These are phyloP conservation scores for Diadophis punctatus DNA, from an alignment of 2,113 vertebrate species.

Conservation along the genomic window DNA sequence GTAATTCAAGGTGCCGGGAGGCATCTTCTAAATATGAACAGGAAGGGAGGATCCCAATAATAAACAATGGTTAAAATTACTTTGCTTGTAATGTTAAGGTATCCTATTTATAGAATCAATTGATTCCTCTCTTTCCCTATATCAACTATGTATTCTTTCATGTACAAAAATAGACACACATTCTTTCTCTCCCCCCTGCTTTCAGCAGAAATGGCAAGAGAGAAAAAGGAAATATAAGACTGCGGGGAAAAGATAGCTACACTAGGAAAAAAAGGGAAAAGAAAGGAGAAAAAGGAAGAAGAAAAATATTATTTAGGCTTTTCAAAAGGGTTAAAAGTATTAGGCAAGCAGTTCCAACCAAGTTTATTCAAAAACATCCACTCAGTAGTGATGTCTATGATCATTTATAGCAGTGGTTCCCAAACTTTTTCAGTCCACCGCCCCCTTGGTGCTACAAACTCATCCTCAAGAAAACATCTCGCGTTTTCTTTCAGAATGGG, in stretches of 20 bases:
- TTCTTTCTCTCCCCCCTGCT: neutral
- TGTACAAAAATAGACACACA: neutral
- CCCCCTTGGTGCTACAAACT: no score
- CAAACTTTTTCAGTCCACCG: no score
- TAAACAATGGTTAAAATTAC: neutral
- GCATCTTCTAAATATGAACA: neutral
- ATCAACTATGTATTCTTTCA: neutral
- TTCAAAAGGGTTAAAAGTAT: neutral
- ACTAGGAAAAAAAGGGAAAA: neutral
- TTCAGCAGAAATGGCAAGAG: neutral
- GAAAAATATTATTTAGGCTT: neutral
- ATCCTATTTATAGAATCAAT: neutral
- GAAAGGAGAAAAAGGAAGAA: neutral
- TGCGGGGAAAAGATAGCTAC: neutral
- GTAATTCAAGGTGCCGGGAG: neutral
- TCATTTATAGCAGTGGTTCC: neutral
- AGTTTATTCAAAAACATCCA: neutral
- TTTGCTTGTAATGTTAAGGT: neutral
- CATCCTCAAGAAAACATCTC: no score
- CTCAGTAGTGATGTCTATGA: neutral
- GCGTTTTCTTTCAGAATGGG: no score
- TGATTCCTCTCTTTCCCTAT: neutral
- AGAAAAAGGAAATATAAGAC: neutral
- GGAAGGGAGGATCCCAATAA: neutral
- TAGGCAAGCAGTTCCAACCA: neutral